Conservation (phyloP, 2,113 vertebrate genomes). For the Miniopterus natalensis region DNA sequence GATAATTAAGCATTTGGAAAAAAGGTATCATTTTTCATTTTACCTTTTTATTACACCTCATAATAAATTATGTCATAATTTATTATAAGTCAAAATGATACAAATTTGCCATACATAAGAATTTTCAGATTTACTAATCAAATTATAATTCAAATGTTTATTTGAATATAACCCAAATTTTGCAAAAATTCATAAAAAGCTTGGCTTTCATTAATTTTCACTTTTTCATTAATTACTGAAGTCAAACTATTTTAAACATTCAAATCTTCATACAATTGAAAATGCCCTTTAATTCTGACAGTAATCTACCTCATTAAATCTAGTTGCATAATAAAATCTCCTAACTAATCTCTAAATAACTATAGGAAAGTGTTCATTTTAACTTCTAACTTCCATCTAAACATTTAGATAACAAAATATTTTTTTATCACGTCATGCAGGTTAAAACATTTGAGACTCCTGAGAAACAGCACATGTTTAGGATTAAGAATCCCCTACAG, state of each 20-base stretch:
- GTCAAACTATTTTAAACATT: background rate
- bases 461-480: background rate
- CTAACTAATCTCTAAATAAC: background rate
- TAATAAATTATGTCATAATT: background rate
- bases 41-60: too few species aligned
- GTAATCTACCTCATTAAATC: background rate
- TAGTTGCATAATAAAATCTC: background rate
- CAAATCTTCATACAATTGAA: conserved; percentile 14
- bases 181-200: background rate
- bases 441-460: background rate
- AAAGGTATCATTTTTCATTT: background rate
- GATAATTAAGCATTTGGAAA: background rate
- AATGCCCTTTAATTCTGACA: background rate
- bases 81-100: background rate
- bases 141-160: background rate
- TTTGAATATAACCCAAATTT: background rate
- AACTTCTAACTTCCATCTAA: conserved; percentile 17
- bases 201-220: background rate
- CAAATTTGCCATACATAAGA: background rate
- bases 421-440: background rate
- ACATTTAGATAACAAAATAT: conserved; percentile 35
- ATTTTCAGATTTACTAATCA: background rate
- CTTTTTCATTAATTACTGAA: background rate
- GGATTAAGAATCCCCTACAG: background rate
- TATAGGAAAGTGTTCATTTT: background rate